Percentiles rank a stretch among this genome's conserved stretches.
Evolutionary conservation across 2,113 vertebrate species (phyloP).

Genomic region (Tetrao urogallus): DNA sequence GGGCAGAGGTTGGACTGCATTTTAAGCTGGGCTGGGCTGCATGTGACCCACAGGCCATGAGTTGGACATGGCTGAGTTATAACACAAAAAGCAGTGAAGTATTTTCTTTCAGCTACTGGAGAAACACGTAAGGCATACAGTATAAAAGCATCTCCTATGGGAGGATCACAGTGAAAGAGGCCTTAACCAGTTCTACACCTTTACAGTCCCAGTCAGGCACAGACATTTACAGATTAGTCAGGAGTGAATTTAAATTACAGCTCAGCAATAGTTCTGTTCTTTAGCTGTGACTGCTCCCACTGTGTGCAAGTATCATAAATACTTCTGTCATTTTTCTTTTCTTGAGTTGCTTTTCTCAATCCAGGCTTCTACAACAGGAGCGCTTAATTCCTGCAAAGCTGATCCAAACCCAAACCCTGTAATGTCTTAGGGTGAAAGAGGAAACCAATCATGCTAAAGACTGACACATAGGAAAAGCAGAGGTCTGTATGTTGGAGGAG

Average conservation of each 20-base stretch:
- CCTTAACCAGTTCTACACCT: rapidly evolving
- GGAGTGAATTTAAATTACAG: neutral
- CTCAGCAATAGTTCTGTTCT: neutral
- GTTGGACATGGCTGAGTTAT: no score
- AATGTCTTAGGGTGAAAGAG: neutral
- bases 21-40: no score
- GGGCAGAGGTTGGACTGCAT: no score
- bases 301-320: neutral
- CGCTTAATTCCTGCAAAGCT: neutral
- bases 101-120: neutral
- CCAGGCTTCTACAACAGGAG: neutral
- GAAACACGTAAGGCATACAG: neutral
- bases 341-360: neutral
- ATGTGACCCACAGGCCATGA: no score
- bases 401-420: neutral
- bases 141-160: neutral
- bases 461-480: neutral
- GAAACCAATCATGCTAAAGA: neutral
- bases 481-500: neutral
- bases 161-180: neutral
- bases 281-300: neutral
- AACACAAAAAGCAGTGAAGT: neutral
- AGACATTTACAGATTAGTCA: neutral
- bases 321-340: neutral
- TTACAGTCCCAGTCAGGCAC: neutral